A percentile compares a stretch with the other conserved stretches of the same genome.
These are phyloP conservation scores for Scomber scombrus DNA, from an alignment of 2,113 vertebrate genomes.

Conservation along the genomic window DNA sequence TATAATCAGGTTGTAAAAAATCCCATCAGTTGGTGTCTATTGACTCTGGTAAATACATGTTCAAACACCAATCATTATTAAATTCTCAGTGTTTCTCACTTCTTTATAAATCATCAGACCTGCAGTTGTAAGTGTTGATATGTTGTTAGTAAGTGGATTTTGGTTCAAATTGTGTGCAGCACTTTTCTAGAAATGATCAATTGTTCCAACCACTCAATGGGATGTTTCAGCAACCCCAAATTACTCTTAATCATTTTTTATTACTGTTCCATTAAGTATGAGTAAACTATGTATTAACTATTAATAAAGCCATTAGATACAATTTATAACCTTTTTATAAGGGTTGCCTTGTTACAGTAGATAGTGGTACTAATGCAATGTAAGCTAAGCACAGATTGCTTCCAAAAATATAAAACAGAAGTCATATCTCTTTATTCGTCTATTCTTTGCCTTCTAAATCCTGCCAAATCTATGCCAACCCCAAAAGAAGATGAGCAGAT, in stretches of 20 bases:
- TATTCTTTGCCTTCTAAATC: slow-evolving; percentile 24
- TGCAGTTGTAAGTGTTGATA: not conserved
- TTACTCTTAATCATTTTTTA: not conserved
- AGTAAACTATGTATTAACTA: not conserved
- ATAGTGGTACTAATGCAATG: not conserved
- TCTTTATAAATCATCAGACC: not conserved
- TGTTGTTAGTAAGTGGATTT: too few relatives aligned
- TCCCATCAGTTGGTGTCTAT: too few relatives aligned
- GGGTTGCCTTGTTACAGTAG: not conserved
- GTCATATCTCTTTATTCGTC: not conserved
- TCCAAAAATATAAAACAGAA: not conserved
- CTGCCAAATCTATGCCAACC: slow-evolving; percentile 13
- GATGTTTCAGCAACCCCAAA: not conserved
- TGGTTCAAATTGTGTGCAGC: too few relatives aligned
- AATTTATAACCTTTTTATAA: not conserved
- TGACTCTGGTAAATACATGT: not conserved
- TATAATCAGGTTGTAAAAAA: too few relatives aligned
- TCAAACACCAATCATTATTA: too few relatives aligned
- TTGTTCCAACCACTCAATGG: too few relatives aligned
- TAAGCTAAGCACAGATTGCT: not conserved
- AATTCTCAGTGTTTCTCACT: too few relatives aligned
- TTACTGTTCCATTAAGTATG: not conserved
- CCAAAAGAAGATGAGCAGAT: slow-evolving; percentile 19
- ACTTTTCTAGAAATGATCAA: too few relatives aligned
- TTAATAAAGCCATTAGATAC: not conserved